Conservation (phyloP, 2,797 vertebrate species). For the Leuciscus waleckii region DNA sequence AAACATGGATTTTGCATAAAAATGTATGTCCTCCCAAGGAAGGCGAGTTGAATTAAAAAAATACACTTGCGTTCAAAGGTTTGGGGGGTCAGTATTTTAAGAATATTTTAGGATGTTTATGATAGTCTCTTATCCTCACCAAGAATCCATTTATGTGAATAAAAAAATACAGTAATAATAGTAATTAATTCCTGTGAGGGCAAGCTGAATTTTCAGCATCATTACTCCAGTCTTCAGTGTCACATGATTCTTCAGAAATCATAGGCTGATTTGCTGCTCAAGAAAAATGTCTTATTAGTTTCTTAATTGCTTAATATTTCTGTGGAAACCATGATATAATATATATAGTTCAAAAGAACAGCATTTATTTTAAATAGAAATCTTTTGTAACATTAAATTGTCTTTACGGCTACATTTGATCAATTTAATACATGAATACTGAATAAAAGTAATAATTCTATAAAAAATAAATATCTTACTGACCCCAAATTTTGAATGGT, state of each 20-base stretch:
- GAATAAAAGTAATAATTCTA: neutral
- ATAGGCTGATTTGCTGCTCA: too few relatives aligned
- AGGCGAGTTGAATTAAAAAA: neutral
- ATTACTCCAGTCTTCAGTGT: too few relatives aligned
- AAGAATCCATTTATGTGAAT: neutral
- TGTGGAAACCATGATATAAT: neutral
- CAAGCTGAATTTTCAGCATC: too few relatives aligned
- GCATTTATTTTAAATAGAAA: neutral
- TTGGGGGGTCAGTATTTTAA: neutral
- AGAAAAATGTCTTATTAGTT: too few relatives aligned
- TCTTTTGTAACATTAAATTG: neutral
- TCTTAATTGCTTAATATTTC: too few relatives aligned
- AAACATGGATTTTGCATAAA: neutral
- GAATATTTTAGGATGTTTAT: neutral
- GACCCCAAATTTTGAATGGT: too few relatives aligned
- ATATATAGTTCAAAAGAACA: neutral
- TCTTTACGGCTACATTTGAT: neutral
- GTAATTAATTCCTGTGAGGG: neutral
- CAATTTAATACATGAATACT: neutral
- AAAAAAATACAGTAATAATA: neutral
- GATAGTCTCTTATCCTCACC: neutral
- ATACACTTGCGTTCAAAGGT: neutral
- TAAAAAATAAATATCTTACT: neutral
- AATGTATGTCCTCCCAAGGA: neutral
- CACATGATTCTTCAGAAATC: too few relatives aligned